phyloP scores from a whole-genome alignment of 2,888 invertebrate species.

The Heteromurus nitidus region DNA sequence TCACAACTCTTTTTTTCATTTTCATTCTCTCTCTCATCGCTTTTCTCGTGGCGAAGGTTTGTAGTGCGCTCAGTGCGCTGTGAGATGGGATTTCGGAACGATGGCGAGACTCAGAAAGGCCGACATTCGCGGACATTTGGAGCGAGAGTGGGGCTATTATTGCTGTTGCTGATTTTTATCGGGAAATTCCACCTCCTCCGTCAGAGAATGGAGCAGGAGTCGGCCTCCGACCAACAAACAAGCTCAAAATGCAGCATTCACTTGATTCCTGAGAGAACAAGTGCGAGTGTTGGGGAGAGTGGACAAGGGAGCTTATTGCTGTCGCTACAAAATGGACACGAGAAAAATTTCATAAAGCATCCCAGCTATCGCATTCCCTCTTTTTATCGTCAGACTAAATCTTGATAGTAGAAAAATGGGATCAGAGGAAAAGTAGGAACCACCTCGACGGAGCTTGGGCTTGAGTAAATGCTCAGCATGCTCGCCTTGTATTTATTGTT shows the following conservation, averaged over 20 bases:
- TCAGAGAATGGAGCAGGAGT: not conserved
- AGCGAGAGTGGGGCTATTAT: not conserved
- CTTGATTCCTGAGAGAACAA: too few species aligned
- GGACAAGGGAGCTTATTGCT: too few species aligned
- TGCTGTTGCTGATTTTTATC: conserved; percentile 2
- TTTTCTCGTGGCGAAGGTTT: not conserved
- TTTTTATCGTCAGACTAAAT: not conserved
- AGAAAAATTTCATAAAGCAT: too few species aligned
- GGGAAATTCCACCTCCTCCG: not conserved
- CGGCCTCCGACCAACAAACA: not conserved
- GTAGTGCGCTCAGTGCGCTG: not conserved
- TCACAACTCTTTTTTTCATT: not conserved
- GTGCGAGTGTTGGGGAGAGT: too few species aligned
- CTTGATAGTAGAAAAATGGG: not conserved
- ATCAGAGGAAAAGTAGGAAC: not conserved
- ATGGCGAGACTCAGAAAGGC: not conserved
- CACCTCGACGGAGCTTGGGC: not conserved
- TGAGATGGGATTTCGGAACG: not conserved
- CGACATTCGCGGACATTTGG: not conserved
- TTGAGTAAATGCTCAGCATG: too few species aligned
- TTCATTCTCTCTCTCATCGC: not conserved
- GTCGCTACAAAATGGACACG: too few species aligned
- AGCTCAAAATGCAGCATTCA: not conserved
- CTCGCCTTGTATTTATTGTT: not conserved
- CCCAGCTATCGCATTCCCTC: too few species aligned